Base-by-base conservation (phyloP, 2,113 vertebrate genomes). In the Zapornia atra region DNA sequence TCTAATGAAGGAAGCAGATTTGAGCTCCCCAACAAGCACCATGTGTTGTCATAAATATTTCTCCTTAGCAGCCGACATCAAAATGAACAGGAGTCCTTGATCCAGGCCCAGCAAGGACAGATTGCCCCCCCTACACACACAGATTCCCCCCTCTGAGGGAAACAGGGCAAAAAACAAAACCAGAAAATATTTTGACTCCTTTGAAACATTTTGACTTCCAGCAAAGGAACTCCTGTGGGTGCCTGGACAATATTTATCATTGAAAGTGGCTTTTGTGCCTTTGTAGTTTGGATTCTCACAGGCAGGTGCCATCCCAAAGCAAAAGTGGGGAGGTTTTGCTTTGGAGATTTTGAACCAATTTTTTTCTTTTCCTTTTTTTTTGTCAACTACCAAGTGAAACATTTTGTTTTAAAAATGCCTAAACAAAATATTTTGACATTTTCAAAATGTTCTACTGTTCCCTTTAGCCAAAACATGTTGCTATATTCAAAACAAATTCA, bases 351-450 rank as follows among this genome's bases (percentile, higher is more conserved):
- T 63, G 13, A 92, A 82, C 8, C 3, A 12, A 14, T 57, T 64
- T 75, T 80, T 44, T 80, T 26, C 7, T 20, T 36, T 56, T 29
- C 15, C n/a, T 17, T 46, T 36, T 11, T 20, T 90, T 91, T 71
- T 83, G 83, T 94, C 94, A 97, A 82, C 83, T 54, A 92, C 69
- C 33, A 44, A 94, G 77, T 6, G 73, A 95, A 96, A 92, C 91
- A 95, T 95, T 94, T 95, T 96, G 94, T 92, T 94, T 56, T 86
- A 92, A 96, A 97, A 95, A 94, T 31, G 91, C 73, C 91, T 91
- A 84, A 96, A 90, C 89, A 95, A 94, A 97, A 97, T 97, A 96
- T 97, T 97, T 97, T 97, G 95, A 97, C 96, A 89, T 75, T 82
- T 94, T 95, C 86, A 95, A 94, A 96, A 94, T 95, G 91, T 97